Evolutionary conservation across 2,888 invertebrate genomes (phyloP).

Genomic region (Plebejus anna): DNA sequence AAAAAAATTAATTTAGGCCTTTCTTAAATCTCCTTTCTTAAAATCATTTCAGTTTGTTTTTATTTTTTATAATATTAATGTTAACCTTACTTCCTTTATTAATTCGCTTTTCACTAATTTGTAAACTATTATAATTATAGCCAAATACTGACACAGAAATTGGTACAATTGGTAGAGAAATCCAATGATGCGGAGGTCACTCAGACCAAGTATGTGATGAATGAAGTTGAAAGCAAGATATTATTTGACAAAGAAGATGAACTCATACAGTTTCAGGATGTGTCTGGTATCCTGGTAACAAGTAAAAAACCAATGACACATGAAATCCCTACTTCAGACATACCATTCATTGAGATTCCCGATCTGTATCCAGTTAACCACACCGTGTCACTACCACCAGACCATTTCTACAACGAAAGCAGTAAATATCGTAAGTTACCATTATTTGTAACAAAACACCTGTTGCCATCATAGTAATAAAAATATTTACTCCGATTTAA

Average conservation of each 20-base stretch:
- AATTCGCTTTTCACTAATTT: constrained; percentile 23
- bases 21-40: too few species aligned
- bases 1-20: too few species aligned
- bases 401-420: constrained; percentile 82
- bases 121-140: constrained; percentile 59
- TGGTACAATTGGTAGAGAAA: constrained; percentile 85
- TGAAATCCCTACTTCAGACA: constrained; percentile 65
- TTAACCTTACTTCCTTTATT: not conserved
- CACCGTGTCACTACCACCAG: constrained; percentile 82
- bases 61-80: not conserved
- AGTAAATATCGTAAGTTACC: constrained; percentile 86
- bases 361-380: constrained; percentile 87
- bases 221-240: constrained; percentile 79
- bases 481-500: too few species aligned
- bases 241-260: constrained; percentile 81
- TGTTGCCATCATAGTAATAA: too few species aligned
- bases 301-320: constrained; percentile 81
- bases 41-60: not conserved
- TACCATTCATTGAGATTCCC: constrained; percentile 80
- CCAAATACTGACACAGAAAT: constrained; percentile 81
- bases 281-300: constrained; percentile 83
- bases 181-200: constrained; percentile 76
- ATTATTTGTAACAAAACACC: not conserved
- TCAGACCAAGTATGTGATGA: constrained; percentile 77
- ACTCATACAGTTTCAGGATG: constrained; percentile 82